Evolutionary conservation across 1,140 invertebrate genomes (phyloP).

Genomic region (Drosophila busckii): DNA sequence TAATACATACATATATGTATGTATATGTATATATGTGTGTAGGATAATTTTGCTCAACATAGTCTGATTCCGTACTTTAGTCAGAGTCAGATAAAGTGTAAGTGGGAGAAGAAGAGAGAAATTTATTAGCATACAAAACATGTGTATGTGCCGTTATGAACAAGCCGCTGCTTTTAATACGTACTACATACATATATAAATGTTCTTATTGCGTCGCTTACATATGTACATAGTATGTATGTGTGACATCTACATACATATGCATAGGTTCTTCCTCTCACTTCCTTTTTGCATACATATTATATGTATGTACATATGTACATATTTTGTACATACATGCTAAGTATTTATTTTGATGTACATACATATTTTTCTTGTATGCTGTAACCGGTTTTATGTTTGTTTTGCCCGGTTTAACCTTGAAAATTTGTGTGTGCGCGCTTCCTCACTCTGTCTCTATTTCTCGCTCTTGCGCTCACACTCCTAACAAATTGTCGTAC

Average conservation of each 20-base stretch:
- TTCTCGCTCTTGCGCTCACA: no score
- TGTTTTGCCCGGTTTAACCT: constrained; percentile 77
- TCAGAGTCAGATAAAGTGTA: no score
- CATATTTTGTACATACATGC: constrained; percentile 2
- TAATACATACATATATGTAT: background rate
- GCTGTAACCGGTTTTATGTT: constrained; percentile 75
- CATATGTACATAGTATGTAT: background rate
- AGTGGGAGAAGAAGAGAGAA: no score
- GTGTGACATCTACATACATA: background rate
- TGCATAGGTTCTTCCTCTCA: no score
- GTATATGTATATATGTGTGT: background rate
- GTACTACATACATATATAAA: background rate
- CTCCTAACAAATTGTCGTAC: constrained; percentile 68
- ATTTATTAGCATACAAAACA: no score
- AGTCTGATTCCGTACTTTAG: no score
- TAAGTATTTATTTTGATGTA: background rate
- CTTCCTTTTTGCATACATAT: background rate
- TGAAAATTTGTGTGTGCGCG: constrained; percentile 67
- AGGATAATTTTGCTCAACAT: no score
- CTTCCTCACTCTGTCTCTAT: no score
- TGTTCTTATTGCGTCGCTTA: background rate
- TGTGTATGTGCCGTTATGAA: no score
- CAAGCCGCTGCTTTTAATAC: no score
- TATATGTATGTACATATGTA: background rate
- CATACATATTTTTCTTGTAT: constrained; percentile 21